Conservation (phyloP, 2,797 vertebrate genomes). For the Poecilia wingei region DNA sequence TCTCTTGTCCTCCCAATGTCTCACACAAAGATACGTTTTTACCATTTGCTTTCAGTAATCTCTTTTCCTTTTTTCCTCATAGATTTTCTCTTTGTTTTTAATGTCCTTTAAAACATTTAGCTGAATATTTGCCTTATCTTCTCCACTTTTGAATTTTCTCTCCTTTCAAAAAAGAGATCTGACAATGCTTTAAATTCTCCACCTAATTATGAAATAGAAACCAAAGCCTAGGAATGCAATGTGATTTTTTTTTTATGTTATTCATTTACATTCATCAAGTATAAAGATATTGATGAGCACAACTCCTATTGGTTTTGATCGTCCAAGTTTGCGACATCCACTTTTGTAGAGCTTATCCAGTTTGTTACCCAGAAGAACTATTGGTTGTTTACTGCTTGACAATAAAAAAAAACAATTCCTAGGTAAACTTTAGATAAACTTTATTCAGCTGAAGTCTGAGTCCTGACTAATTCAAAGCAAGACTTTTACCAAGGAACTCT, state of each 20-base stretch:
- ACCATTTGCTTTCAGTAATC: neutral
- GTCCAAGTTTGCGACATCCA: neutral
- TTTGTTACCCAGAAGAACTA: neutral
- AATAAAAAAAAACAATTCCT: neutral
- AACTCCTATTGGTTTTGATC: neutral
- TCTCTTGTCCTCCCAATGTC: constrained; percentile 38
- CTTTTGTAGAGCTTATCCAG: neutral
- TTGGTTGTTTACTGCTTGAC: neutral
- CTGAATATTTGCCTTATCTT: neutral
- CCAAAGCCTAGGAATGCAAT: neutral
- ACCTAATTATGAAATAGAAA: neutral
- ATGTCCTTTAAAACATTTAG: constrained; percentile 3
- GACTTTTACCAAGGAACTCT: neutral
- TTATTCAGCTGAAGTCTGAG: neutral
- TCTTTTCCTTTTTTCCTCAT: neutral
- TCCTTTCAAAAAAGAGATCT: neutral
- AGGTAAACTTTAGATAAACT: neutral
- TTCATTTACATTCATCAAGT: neutral
- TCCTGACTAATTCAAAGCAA: neutral
- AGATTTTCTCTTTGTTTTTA: constrained; percentile 6
- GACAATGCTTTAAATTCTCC: neutral
- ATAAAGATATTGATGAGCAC: neutral
- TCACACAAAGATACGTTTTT: constrained; percentile 12
- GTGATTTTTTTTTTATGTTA: neutral
- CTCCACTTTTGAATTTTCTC: neutral